phyloP scores from a whole-genome alignment of 2,797 vertebrate species.

The Melanogrammus aeglefinus region DNA sequence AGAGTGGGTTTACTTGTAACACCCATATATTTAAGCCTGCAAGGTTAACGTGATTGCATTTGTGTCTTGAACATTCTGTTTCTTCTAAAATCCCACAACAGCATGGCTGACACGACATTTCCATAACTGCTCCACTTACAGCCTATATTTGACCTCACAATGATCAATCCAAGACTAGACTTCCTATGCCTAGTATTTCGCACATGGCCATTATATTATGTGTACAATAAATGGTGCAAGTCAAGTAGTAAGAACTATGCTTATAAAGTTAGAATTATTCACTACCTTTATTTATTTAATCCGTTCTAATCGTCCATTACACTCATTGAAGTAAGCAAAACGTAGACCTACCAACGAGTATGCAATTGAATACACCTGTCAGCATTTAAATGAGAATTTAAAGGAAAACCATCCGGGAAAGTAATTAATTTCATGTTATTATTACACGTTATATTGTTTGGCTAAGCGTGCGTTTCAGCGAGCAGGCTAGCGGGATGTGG shows the following conservation, averaged over 20 bases:
- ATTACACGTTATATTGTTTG: constrained; percentile 70
- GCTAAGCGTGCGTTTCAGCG: constrained; percentile 68
- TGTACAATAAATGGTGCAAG: not conserved
- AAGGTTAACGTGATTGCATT: not conserved
- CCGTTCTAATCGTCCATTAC: too few relatives aligned
- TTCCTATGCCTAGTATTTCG: not conserved
- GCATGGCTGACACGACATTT: not conserved
- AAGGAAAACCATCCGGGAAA: constrained; percentile 53
- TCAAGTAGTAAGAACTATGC: not conserved
- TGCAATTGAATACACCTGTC: constrained; percentile 24
- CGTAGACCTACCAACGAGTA: not conserved
- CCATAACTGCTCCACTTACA: not conserved
- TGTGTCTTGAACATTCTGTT: not conserved
- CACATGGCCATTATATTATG: not conserved
- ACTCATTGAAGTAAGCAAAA: not conserved
- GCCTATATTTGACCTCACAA: not conserved
- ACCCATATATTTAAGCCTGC: not conserved
- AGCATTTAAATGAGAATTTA: constrained; percentile 18
- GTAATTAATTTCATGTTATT: constrained; percentile 71
- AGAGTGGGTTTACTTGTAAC: not conserved
- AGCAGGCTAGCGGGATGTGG: constrained; percentile 67
- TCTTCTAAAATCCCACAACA: not conserved
- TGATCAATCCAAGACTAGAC: not conserved
- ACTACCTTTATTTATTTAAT: too few relatives aligned
- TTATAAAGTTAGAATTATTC: not conserved